Evolutionary conservation across 2,888 invertebrate species (phyloP), one percentile per base, ranked within the genome.

Genomic region (Imbricaverruca yamaguchii): DNA sequence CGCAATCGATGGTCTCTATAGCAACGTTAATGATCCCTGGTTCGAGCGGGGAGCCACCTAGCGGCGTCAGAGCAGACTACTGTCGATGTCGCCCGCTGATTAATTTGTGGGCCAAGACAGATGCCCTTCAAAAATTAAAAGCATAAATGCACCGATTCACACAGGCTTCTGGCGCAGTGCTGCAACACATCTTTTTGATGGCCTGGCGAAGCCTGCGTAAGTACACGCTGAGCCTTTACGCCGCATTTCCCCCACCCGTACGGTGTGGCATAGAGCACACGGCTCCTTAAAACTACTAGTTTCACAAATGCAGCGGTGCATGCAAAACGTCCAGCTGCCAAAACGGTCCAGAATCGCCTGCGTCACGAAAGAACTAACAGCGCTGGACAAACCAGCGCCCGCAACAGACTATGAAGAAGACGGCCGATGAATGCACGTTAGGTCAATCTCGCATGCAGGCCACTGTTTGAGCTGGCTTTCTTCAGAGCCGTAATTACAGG

Each of bases 11-110:
- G 67, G 67, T 67, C 67, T 67, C 67, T 67, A 67, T 67, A 67
- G 67, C 67, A 67, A 67, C 67, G 67, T 67, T 67, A 67, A 67
- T 67, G 67, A 67, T 67, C 67, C 67, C 67, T 25, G 67, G 67
- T 25, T 25, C 25, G 67, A 67, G 25, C 67, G 7, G 25, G 61
- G 67, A 67, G 67, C 67, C 67, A 25, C 67, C 67, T 67, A 25
- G 67, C 67, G 67, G 25, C 67, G 67, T 25, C n/a, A 4, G 67
- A 23, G 25, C 25, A 11, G 25, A 67, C 67, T 25, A 67, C 9
- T 13, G 25, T 25, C 67, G 67, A 67, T 67, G 67, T 67, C 67
- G 67, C 12, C 13, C 25, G 67, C 4, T 67, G 67, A 67, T 67
- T 67, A 67, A 67, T 67, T 67, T 67, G 25, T 25, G 67, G 25